Evolutionary conservation across 2,113 vertebrate species (phyloP), one percentile per base, ranked within the genome.

Genomic region (Passerina amoena): DNA sequence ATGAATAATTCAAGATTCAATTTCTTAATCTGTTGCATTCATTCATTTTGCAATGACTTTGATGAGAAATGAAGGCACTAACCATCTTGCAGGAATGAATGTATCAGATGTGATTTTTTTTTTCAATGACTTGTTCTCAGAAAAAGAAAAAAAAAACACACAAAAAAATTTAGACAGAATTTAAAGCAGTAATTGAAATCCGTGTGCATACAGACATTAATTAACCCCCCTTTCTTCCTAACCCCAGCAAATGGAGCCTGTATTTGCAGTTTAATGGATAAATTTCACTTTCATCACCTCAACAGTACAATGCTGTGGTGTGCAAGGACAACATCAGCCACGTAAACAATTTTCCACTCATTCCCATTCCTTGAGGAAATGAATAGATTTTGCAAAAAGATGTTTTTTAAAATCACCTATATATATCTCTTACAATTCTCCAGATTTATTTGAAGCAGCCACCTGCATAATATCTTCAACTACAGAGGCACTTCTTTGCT

Each of bases 1-100:
- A 92, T 97, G 60, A 93, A 94, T 96, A 94, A 96, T 96, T 92
- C 80, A 96, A 70, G 70, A 95, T 44, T 92, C 93, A 94, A 88
- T 96, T 95, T 91, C 90, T 94, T 95, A 91, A 96, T 93, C 90
- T 85, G 78, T 91, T 94, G 66, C 90, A 69, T 92, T 94, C 75
- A 89, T 89, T 91, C 87, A 88, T 87, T 95, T 96, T 83, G 68
- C 82, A 77, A 70, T 73, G n/a, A 90, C 50, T 96, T 91, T 89
- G 90, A 87, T 94, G 87, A 91, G 81, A 85, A 91, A 68, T 61
- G 86, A 95, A 96, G 75, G 84, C 53, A 42, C 53, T 79, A 75
- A 82, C 81, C 33, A 86, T 85, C 75, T 81, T 82, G n/a, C 50
- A 82, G 90, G 75, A 90, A 91, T 42, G 50, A 96, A 85, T 6